phyloP scores from a whole-genome alignment of 1,140 invertebrate species.

The Geopemphigus sp. region DNA sequence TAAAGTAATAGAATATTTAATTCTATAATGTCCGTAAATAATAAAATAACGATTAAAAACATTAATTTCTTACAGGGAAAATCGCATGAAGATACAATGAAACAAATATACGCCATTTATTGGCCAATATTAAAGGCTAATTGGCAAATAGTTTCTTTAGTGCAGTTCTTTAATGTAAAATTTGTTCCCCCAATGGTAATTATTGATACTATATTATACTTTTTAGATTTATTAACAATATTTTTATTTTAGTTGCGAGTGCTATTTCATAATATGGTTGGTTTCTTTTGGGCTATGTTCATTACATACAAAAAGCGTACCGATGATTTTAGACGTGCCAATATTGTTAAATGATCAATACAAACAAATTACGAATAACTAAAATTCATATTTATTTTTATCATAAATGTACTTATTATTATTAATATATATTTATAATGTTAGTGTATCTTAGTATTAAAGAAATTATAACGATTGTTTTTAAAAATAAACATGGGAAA shows the following conservation, averaged over 20 bases:
- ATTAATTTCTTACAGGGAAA: conserved; percentile 59
- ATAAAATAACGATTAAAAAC: neutral
- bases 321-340: conserved; percentile 42
- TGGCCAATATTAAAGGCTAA: conserved; percentile 64
- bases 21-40: neutral
- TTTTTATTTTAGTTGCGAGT: conserved; percentile 51
- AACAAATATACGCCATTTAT: conserved; percentile 64
- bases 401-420: neutral
- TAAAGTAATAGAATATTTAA: conserved; percentile 17
- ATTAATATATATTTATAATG: neutral
- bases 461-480: neutral
- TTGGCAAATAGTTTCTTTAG: conserved; percentile 69
- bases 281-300: conserved; percentile 51
- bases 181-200: conserved; percentile 71
- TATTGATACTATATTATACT: neutral
- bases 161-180: conserved; percentile 69
- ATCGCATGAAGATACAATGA: conserved; percentile 61
- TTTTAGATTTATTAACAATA: neutral
- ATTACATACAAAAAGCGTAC: conserved; percentile 49
- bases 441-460: neutral
- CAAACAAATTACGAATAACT: neutral
- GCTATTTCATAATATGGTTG: conserved; percentile 50
- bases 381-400: neutral
- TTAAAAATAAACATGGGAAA: neutral
- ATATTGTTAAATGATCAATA: conserved; percentile 37